phyloP scores from a whole-genome alignment of 2,113 vertebrate genomes.

The Indicator maculatus region DNA sequence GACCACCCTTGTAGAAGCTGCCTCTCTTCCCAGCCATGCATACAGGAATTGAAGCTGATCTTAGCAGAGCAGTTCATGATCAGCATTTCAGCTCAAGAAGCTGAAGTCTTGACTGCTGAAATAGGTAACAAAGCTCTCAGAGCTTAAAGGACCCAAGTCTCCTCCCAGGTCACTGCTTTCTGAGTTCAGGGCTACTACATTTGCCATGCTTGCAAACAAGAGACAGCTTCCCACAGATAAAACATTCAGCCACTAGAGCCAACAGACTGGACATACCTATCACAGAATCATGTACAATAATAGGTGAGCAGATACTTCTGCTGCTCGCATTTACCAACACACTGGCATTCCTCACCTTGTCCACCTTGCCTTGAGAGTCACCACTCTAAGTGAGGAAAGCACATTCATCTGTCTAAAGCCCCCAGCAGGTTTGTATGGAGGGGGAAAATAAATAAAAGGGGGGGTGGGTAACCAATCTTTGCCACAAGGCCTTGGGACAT shows the following conservation, averaged over 20 bases:
- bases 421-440: not conserved
- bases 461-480: too few species aligned
- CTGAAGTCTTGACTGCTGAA: fast-evolving
- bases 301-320: not conserved
- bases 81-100: not conserved
- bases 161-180: not conserved
- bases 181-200: not conserved
- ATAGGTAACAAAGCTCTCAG: not conserved
- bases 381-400: not conserved
- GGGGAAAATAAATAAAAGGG: not conserved
- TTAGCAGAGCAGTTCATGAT: not conserved
- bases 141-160: not conserved
- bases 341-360: not conserved
- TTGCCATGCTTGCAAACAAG: not conserved
- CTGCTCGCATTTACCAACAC: not conserved
- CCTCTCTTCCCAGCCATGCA: fast-evolving
- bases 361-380: not conserved
- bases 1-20: not conserved
- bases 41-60: not conserved
- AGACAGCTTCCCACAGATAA: not conserved
- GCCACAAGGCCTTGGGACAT: not conserved
- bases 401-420: not conserved
- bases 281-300: not conserved
- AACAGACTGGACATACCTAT: not conserved
- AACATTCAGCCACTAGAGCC: not conserved